Evolutionary conservation across 2,113 vertebrate genomes (phyloP).

Genomic region (Cranoglanis bouderius): DNA sequence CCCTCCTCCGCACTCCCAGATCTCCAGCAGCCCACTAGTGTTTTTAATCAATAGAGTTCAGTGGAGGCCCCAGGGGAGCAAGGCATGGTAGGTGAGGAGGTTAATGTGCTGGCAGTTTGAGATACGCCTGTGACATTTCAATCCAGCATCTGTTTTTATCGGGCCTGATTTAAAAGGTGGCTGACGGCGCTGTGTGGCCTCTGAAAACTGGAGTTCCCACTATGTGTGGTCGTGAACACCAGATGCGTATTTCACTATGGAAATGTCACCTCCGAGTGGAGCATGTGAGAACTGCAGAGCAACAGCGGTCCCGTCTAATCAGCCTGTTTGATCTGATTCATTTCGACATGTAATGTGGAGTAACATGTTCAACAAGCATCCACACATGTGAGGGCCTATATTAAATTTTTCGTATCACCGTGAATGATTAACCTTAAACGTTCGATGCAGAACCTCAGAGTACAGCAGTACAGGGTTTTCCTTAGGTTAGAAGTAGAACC

Average conservation of each 20-base stretch:
- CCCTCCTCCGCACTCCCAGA: constrained; percentile 34
- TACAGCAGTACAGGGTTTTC: not conserved
- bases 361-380: not conserved
- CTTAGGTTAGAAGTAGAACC: not conserved
- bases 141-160: constrained; percentile 76
- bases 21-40: constrained; percentile 60
- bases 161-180: constrained; percentile 69
- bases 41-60: constrained; percentile 72
- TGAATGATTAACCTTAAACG: not conserved
- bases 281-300: constrained; percentile 28
- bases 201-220: not conserved
- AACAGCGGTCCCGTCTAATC: not conserved
- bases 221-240: constrained; percentile 7
- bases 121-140: constrained; percentile 80
- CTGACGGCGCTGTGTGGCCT: constrained; percentile 22
- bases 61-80: constrained; percentile 55
- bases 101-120: constrained; percentile 81
- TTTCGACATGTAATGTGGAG: not conserved
- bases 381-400: not conserved
- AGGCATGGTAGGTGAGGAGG: constrained; percentile 70
- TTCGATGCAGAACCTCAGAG: not conserved
- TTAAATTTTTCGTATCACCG: no score
- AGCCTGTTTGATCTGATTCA: not conserved
- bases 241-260: constrained; percentile 28
- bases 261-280: constrained; percentile 75